These are phyloP conservation scores for Enteromius argenteus DNA, from an alignment of 2,797 vertebrate species.

Conservation along the genomic window DNA sequence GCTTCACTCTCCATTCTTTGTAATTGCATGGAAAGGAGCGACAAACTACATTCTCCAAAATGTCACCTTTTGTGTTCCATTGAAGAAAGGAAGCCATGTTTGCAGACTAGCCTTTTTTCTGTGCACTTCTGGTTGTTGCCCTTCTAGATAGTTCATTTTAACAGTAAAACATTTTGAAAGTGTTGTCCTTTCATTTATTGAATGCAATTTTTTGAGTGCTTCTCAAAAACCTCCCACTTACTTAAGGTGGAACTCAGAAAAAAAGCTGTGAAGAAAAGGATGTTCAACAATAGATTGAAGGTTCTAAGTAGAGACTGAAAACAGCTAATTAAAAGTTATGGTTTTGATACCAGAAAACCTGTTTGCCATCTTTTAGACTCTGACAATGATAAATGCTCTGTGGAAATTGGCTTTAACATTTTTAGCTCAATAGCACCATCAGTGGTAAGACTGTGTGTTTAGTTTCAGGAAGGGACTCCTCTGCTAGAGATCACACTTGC, in stretches of 20 bases:
- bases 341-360: background rate
- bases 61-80: constrained; percentile 20
- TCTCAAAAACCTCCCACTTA: background rate
- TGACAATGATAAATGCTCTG: background rate
- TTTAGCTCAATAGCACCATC: constrained; percentile 45
- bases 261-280: background rate
- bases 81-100: background rate
- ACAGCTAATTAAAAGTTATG: background rate
- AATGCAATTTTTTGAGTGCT: background rate
- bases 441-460: constrained; percentile 1
- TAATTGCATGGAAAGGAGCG: constrained; percentile 10
- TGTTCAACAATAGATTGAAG: background rate
- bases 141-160: background rate
- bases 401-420: background rate
- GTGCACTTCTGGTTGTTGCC: background rate
- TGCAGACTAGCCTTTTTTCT: background rate
- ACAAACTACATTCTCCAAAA: constrained; percentile 17
- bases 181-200: background rate
- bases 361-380: background rate
- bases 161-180: background rate
- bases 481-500: background rate
- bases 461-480: background rate
- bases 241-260: background rate
- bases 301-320: background rate
- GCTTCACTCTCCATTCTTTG: background rate